phyloP scores from a whole-genome alignment of 2,888 invertebrate genomes.

The Melipona bicolor region DNA sequence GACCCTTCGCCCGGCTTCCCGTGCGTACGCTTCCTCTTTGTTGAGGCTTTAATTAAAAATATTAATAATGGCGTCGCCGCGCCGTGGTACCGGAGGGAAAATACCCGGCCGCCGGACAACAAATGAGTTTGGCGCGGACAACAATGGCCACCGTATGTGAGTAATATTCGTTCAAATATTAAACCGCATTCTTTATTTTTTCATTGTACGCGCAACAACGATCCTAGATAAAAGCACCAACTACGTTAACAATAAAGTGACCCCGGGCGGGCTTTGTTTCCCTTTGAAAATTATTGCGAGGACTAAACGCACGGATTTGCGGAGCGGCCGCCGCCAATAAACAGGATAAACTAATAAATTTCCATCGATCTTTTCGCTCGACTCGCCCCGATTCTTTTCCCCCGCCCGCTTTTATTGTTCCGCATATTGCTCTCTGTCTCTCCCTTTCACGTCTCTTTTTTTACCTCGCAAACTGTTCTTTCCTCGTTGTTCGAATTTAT shows the following conservation, averaged over 20 bases:
- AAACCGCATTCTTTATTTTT: constrained; percentile 67
- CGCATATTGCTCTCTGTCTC: not conserved
- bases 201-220: constrained; percentile 61
- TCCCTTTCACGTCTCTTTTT: too few species aligned
- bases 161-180: constrained; percentile 73
- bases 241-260: constrained; percentile 63
- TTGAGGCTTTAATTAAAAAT: constrained; percentile 81
- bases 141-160: constrained; percentile 65
- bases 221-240: constrained; percentile 63
- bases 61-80: constrained; percentile 76
- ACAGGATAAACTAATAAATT: constrained; percentile 50
- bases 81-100: constrained; percentile 46
- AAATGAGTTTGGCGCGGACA: constrained; percentile 67
- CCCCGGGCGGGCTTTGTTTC: constrained; percentile 57
- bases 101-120: constrained; percentile 65
- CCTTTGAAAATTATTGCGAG: constrained; percentile 59
- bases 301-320: constrained; percentile 40
- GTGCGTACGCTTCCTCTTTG: constrained; percentile 69
- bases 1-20: constrained; percentile 43
- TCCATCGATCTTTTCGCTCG: constrained; percentile 17
- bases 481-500: too few species aligned
- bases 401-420: not conserved
- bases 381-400: not conserved
- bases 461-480: too few species aligned
- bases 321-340: constrained; percentile 1